Percentiles rank a stretch among this genome's conserved stretches.
These are phyloP conservation scores for Muscina levida DNA, from an alignment of 2,888 invertebrate species.

Conservation along the genomic window DNA sequence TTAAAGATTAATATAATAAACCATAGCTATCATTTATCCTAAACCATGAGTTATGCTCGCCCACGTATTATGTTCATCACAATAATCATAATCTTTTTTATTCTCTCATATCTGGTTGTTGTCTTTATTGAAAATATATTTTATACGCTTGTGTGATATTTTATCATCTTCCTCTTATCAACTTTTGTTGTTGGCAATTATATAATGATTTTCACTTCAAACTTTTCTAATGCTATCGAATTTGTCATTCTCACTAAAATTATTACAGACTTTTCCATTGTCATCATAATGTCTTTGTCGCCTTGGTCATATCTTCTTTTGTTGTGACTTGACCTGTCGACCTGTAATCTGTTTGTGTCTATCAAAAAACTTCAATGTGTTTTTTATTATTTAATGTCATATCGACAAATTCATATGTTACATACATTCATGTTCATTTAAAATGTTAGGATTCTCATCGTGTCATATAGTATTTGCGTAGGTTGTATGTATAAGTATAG, in stretches of 20 bases:
- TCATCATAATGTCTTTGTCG: constrained; percentile 36
- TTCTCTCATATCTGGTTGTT: constrained; percentile 1
- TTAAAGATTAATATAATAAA: too few species aligned
- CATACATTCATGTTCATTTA: neutral
- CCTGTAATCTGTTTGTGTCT: constrained; percentile 24
- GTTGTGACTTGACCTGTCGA: constrained; percentile 56
- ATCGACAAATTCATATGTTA: constrained; percentile 2
- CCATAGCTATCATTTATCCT: too few species aligned
- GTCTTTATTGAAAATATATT: neutral
- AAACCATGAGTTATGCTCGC: too few species aligned
- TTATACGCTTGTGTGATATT: neutral
- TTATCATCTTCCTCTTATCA: neutral
- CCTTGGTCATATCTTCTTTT: constrained; percentile 31
- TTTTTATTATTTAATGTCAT: constrained; percentile 33
- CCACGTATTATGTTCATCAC: too few species aligned
- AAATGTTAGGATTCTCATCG: neutral
- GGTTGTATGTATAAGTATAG: neutral
- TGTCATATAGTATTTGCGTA: neutral
- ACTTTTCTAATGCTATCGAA: neutral
- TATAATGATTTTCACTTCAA: too few species aligned
- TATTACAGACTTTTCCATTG: constrained; percentile 1
- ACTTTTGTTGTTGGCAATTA: neutral
- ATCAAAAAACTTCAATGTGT: constrained; percentile 21
- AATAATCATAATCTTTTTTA: neutral
- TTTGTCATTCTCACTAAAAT: neutral